Evolutionary conservation across 2,888 invertebrate species (phyloP), one percentile per base, ranked within the genome.

Genomic region (Stegana nigrithorax): DNA sequence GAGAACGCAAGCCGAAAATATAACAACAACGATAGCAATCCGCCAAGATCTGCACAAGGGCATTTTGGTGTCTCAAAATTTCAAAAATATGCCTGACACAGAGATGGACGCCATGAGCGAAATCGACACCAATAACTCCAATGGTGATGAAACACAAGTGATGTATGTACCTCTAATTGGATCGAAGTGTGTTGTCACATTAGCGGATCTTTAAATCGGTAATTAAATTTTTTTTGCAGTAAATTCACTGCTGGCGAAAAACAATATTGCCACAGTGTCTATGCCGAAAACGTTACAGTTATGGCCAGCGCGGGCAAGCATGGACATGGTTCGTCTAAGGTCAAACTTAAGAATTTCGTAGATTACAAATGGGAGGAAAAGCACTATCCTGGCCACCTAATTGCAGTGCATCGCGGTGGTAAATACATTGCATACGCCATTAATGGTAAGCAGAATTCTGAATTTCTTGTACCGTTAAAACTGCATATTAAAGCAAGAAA

Each of bases 351-450:
- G 78, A 95, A 93, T 83, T 89, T 96, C 53, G 96, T 96, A 21
- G 96, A 96, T 80, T 97, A 94, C 84, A 93, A 93, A 70, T 97
- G 97, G 97, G 97, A 97, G 83, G 89, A 92, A 50, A 91, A 92
- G 75, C 93, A 93, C 81, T 95, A 96, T 78, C 88, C 91, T 0
- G 97, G 97, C 0, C 94, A 95, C 81, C 87, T 97, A 64, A 89
- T 97, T 42, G 95, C 96, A 8, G 92, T 95, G 44, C 96, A 97
- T 84, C 90, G 92, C 77, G 91, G 90, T 79, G 93, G 94, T 60
- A 92, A 92, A 79, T 93, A 93, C 84, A 87, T 96, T 70, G 97
- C 97, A 0, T 97, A 97, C 86, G 93, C 92, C 64, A 91, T 97
- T 67, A 95, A 93, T 90, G 93, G 96, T 95, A 86, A 84, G 77